Percentiles rank a stretch among this genome's conserved stretches.
Evolutionary conservation across 1,140 invertebrate genomes (phyloP).

Genomic region (Drosophila novamexicana): DNA sequence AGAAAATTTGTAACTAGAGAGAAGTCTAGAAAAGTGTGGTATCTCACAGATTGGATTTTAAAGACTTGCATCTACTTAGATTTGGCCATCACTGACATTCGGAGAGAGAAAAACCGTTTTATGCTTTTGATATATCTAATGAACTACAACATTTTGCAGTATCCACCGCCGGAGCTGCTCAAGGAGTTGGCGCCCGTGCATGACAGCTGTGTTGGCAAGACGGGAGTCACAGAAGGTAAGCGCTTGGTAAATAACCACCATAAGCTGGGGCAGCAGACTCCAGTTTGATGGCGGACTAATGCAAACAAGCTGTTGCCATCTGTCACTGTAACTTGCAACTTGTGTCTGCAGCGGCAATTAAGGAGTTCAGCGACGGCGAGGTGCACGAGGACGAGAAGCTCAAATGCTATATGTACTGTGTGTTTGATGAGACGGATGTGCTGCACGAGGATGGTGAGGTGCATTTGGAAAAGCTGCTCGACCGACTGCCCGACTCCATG

Average conservation of each 20-base stretch:
- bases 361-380: conserved; percentile 72
- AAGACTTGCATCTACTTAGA: no score
- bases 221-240: conserved; percentile 64
- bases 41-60: no score
- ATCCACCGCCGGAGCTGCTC: conserved; percentile 63
- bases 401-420: conserved; percentile 74
- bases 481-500: conserved; percentile 61
- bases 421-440: conserved; percentile 65
- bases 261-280: conserved; percentile 7
- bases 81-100: no score
- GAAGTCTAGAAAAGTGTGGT: no score
- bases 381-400: conserved; percentile 68
- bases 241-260: conserved; percentile 20
- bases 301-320: conserved; percentile 24
- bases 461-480: conserved; percentile 60
- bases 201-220: conserved; percentile 57
- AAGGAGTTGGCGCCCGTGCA: conserved; percentile 54
- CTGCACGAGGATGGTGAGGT: conserved; percentile 68
- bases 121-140: neutral
- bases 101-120: no score
- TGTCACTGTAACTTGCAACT: conserved; percentile 15
- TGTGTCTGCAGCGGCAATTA: conserved; percentile 64
- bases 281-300: conserved; percentile 21
- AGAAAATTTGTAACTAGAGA: no score
- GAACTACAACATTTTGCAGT: conserved; percentile 24